These are phyloP conservation scores for Noturus placidus DNA, from an alignment of 2,113 vertebrate species.

Conservation along the genomic window DNA sequence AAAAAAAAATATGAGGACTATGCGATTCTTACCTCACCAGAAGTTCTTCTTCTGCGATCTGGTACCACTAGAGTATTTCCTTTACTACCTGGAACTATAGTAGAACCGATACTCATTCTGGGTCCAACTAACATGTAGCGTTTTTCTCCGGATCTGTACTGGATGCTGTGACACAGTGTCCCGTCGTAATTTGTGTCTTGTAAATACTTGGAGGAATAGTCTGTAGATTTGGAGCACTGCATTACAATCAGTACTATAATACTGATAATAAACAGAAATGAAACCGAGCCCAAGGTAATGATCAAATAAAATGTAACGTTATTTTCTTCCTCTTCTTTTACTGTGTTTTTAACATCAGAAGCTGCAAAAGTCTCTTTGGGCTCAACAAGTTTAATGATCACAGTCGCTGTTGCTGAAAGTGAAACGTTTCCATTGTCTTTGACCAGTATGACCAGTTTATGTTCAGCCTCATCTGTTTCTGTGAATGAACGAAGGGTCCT, in stretches of 20 bases:
- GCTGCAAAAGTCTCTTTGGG: slow-evolving; percentile 49
- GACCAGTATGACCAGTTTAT: slow-evolving; percentile 49
- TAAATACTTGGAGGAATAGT: slow-evolving; percentile 48
- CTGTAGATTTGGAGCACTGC: slow-evolving; percentile 30
- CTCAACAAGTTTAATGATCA: slow-evolving; percentile 46
- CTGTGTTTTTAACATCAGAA: slow-evolving; percentile 29
- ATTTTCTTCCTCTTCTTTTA: slow-evolving; percentile 37
- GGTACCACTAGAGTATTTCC: slow-evolving; percentile 53
- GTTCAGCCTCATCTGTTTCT: slow-evolving; percentile 47
- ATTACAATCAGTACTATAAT: slow-evolving; percentile 46
- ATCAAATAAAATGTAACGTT: slow-evolving; percentile 55
- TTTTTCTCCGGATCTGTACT: slow-evolving; percentile 60
- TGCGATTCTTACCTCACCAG: slow-evolving; percentile 49
- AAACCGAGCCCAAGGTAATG: slow-evolving; percentile 52
- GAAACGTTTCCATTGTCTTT: slow-evolving; percentile 55
- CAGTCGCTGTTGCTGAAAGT: slow-evolving; percentile 50
- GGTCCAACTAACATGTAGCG: slow-evolving; percentile 60
- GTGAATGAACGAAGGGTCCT: slow-evolving; percentile 46
- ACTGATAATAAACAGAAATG: slow-evolving; percentile 52
- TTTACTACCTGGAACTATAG: slow-evolving; percentile 50
- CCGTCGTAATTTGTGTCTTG: slow-evolving; percentile 48
- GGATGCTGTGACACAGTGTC: slow-evolving; percentile 56
- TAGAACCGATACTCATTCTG: slow-evolving; percentile 54
- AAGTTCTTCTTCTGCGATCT: slow-evolving; percentile 42
- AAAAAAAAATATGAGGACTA: background rate